Conservation (phyloP, 2,797 vertebrate genomes). For the Leptoclinus maculatus region DNA sequence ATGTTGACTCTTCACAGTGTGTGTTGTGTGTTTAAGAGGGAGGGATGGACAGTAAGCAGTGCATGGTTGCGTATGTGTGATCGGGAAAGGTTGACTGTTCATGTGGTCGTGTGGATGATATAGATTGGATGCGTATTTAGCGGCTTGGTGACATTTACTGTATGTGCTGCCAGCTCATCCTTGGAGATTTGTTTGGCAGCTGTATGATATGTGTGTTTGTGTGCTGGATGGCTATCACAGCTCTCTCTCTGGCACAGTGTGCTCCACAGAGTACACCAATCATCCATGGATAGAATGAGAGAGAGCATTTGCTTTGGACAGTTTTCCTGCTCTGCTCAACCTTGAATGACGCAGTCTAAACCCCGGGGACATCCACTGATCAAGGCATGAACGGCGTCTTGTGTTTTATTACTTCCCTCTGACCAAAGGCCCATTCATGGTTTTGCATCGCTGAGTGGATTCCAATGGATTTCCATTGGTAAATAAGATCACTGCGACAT, state of each 20-base stretch:
- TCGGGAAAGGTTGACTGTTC: slow-evolving; percentile 35
- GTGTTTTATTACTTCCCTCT: slow-evolving; percentile 24
- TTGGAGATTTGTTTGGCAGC: slow-evolving; percentile 66
- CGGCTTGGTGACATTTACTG: slow-evolving; percentile 65
- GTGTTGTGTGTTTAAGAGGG: slow-evolving; percentile 36
- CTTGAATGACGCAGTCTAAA: slow-evolving; percentile 28
- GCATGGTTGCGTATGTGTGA: slow-evolving; percentile 15
- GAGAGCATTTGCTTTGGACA: slow-evolving; percentile 46
- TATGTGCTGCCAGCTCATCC: slow-evolving; percentile 67
- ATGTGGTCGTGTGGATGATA: slow-evolving; percentile 38
- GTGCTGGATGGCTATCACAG: slow-evolving; percentile 48
- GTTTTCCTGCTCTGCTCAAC: slow-evolving; percentile 32
- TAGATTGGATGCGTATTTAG: slow-evolving; percentile 51
- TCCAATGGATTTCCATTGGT: slow-evolving; percentile 62
- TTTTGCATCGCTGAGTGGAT: slow-evolving; percentile 59
- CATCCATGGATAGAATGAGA: slow-evolving; percentile 51
- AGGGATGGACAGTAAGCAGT: slow-evolving; percentile 16
- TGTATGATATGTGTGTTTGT: slow-evolving; percentile 58
- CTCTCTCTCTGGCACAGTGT: slow-evolving; percentile 39
- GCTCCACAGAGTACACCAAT: slow-evolving; percentile 43
- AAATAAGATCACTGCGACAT: slow-evolving; percentile 53
- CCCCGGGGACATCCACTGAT: slow-evolving; percentile 37
- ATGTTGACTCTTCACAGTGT: slow-evolving; percentile 52
- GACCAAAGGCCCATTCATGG: slow-evolving; percentile 58
- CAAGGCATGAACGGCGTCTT: slow-evolving; percentile 37